Base-by-base conservation (phyloP, 2,113 vertebrate genomes). In the Tachuris rubrigastra region DNA sequence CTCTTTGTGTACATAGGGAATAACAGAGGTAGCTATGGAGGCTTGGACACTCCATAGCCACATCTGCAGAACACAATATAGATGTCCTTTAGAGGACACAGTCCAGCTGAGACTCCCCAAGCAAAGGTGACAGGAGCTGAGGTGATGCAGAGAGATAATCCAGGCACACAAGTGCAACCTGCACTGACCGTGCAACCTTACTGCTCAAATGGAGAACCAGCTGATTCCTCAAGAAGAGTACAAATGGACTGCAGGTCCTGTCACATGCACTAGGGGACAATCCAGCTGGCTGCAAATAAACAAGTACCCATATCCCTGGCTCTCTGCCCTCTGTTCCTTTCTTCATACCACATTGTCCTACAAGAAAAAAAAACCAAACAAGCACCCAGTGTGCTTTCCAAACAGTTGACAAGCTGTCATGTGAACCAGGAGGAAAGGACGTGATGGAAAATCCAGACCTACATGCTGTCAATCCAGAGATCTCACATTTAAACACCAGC, bases 141-240 rank as follows among this genome's bases (percentile, higher is more conserved):
- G 77, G 47, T 1, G 3, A 46, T 2, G 24, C 4, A 37, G 23
- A 71, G 46, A n/a, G 35, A 42, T 20, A 77, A 66, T 1, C 30
- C 5, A 4, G 25, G 75, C 27, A 27, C 6, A 53, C 1, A 22
- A n/a, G 28, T 63, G 22, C n/a, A 79, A 31, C n/a, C 71, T 0
- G 0, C 24, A 44, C 7, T 7, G 0, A 37, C 42, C 31, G 46
- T 3, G 3, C 24, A 56, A 71, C 30, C 47, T 7, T 35, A 46
- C 60, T 41, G 56, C 56, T 60, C 3, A 3, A 30, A 30, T 3
- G 13, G 17, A 59, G 31, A 22, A 37, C 33, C 23, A 14, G 60
- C 33, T 75, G 47, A 37, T 22, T 56, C 66, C 79, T 71, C 68
- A 42, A 23, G 49, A 33, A 68, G 35, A 6, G 42, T 12, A 63